Evolutionary conservation across 2,888 invertebrate species (phyloP).

Genomic region (Hydroisotoma schaefferi): DNA sequence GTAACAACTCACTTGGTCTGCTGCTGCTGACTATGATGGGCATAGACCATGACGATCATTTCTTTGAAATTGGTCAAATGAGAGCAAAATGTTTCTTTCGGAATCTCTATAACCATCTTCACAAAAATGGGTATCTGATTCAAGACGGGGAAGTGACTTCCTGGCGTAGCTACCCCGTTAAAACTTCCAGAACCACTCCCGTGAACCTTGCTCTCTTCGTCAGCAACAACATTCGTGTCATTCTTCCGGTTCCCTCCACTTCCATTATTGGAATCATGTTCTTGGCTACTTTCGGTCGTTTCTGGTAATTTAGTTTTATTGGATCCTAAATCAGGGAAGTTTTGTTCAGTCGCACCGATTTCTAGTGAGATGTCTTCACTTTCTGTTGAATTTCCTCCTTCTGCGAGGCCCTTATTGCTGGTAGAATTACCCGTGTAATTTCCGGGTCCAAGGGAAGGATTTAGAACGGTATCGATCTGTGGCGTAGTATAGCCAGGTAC

Average conservation of each 20-base stretch:
- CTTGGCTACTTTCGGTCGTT: not conserved
- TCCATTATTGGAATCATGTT: constrained; percentile 1
- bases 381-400: too few relatives aligned
- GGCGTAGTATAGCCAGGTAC: constrained; percentile 33
- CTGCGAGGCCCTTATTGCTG: too few relatives aligned
- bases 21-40: too few relatives aligned
- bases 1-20: too few relatives aligned
- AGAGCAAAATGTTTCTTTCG: constrained; percentile 35
- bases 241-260: constrained; percentile 9
- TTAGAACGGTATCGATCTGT: constrained; percentile 34
- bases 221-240: not conserved
- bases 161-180: too few relatives aligned
- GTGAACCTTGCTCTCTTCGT: not conserved
- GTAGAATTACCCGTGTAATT: not conserved
- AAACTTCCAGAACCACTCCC: not conserved
- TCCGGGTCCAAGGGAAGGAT: constrained; percentile 22
- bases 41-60: constrained; percentile 45
- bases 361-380: not conserved
- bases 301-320: not conserved
- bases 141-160: constrained; percentile 12
- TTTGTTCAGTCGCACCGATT: not conserved
- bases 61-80: constrained; percentile 39
- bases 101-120: constrained; percentile 42
- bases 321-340: not conserved
- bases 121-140: constrained; percentile 39